Base-by-base conservation (phyloP, 2,888 invertebrate species). In the Cryptophagus acutangulus region DNA sequence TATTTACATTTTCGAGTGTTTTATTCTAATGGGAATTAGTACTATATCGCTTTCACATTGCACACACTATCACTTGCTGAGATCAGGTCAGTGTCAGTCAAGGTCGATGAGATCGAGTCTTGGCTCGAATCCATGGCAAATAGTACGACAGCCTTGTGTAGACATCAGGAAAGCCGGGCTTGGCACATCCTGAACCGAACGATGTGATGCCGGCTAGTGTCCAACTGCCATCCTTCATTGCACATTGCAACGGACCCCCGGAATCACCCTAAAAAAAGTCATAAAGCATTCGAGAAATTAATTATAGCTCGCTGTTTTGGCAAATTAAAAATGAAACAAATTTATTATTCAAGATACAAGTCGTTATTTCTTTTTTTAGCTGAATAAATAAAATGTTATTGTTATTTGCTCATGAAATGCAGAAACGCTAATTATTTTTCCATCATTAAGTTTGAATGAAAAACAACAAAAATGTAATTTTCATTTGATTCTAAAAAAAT, bases 141-240 rank as follows among this genome's bases (percentile, higher is more conserved):
- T 91, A 92, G 62, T 86, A 84, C 0, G 85, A 85, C 5, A 90
- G 78, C 57, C 85, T 78, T 0, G 90, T 89, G 63, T 90, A 92
- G 1, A 91, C 90, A 58, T 92, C 92, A 0, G 91, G 91, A 45
- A 83, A 90, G 1, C 91, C 91, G 13, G 87, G 82, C 44, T 87
- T 78, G 1, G 91, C 91, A 65, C 92, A 93, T 28, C 92, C 92
- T 0, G 91, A 91, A 0, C 92, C 93, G 60, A 93, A 93, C 0
- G 91, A 91, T 0, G 91, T 92, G 24, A 93, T 81, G 0, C 92
- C 93, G 0, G 85, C 84, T 18, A 93, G 73, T 59, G 87, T 87
- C 92, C 92, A 93, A 33, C 84, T 80, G 0, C 89, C 90, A 38
- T 88, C 85, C 1, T 71, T 69, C 29, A 77, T 71, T 4, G 86